Evolutionary conservation across 2,797 vertebrate species (phyloP).

Genomic region (Spheniscus humboldti): DNA sequence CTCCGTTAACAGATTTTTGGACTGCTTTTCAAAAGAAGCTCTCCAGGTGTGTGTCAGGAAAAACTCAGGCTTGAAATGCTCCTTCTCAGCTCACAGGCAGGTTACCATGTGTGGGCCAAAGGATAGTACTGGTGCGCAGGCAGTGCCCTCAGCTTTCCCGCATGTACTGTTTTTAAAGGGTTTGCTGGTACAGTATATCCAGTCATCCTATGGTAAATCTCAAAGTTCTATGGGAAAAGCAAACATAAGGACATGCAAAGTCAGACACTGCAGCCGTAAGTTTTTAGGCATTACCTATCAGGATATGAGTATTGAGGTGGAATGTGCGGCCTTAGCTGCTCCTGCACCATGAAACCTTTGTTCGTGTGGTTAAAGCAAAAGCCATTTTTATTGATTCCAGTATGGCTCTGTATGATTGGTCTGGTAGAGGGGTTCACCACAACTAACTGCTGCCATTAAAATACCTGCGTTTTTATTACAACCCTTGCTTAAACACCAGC

Average conservation of each 20-base stretch:
- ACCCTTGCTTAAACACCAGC: neutral
- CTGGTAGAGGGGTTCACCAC: neutral
- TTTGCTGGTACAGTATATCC: neutral
- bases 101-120: fast-evolving
- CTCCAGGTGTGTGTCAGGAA: neutral
- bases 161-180: fast-evolving
- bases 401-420: neutral
- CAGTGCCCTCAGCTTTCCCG: neutral
- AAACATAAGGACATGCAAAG: neutral
- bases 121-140: fast-evolving
- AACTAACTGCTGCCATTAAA: neutral
- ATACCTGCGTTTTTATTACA: neutral
- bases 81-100: neutral
- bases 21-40: neutral
- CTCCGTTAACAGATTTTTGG: neutral
- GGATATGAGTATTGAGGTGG: neutral
- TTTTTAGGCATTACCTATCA: neutral
- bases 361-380: neutral
- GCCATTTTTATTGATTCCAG: neutral
- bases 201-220: neutral
- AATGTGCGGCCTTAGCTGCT: neutral
- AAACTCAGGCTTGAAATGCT: neutral
- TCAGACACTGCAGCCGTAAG: neutral
- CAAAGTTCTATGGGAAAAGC: neutral
- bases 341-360: neutral